Evolutionary conservation across 2,797 vertebrate species (phyloP).

Genomic region (Sebastes trivittatus): DNA sequence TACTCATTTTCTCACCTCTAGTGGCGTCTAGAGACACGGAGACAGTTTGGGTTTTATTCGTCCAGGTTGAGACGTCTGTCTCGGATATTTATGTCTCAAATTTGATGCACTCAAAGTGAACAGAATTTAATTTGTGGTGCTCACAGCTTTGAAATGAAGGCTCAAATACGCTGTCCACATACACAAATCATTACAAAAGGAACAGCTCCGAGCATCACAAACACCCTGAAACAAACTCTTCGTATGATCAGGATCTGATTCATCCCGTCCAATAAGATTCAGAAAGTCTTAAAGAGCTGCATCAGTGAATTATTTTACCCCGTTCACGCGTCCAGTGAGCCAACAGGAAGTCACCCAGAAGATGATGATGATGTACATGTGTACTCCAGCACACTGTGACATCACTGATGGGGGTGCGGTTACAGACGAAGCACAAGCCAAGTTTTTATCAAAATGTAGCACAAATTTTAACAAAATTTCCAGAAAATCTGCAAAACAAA

Average conservation of each 20-base stretch:
- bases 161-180: not conserved
- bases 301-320: too few relatives aligned
- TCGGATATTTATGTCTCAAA: too few relatives aligned
- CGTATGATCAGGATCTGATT: not conserved
- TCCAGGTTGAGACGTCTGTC: too few relatives aligned
- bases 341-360: too few relatives aligned
- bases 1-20: not conserved
- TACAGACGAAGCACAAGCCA: not conserved
- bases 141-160: not conserved
- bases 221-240: not conserved
- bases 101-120: too few relatives aligned
- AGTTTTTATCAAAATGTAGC: not conserved
- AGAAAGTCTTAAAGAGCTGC: too few relatives aligned
- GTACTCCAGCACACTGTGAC: not conserved
- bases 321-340: too few relatives aligned
- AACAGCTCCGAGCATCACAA: not conserved
- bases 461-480: not conserved
- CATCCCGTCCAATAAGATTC: too few relatives aligned
- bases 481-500: not conserved
- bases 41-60: not conserved
- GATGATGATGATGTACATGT: not conserved
- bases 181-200: not conserved
- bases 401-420: not conserved
- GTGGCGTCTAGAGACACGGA: not conserved
- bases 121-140: too few relatives aligned